Conservation (phyloP, 2,113 vertebrate genomes). For the Pterocles orientalis region DNA sequence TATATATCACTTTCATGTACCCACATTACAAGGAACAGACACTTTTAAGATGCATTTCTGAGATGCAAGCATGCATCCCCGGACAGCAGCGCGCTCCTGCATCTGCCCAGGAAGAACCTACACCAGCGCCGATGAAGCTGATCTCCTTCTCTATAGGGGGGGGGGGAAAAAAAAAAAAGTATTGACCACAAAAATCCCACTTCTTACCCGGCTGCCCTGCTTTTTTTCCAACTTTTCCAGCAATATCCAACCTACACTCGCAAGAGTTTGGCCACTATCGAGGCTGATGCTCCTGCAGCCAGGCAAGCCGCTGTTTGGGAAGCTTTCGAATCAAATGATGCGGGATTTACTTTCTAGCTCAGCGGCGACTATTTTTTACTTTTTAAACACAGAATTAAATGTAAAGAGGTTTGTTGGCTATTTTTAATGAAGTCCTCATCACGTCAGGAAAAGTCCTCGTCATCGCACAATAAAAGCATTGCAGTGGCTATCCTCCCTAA, state of each 20-base stretch:
- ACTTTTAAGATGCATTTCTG: neutral
- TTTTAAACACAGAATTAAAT: neutral
- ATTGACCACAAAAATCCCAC: neutral
- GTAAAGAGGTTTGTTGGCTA: slow-evolving; percentile 63
- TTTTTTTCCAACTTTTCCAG: neutral
- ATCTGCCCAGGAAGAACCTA: neutral
- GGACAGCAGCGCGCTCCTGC: neutral
- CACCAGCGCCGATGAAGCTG: neutral
- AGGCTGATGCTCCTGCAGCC: neutral
- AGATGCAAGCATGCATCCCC: neutral
- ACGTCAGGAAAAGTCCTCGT: slow-evolving; percentile 67
- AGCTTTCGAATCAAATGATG: neutral
- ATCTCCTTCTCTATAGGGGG: neutral
- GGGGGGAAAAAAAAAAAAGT: neutral
- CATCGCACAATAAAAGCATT: slow-evolving; percentile 70
- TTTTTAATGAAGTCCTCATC: slow-evolving; percentile 76
- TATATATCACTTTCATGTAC: accelerated
- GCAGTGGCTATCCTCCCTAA: slow-evolving; percentile 71
- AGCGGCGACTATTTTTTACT: neutral
- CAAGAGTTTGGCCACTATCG: neutral
- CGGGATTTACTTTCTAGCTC: neutral
- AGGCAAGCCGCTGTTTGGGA: neutral
- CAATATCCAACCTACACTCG: accelerated
- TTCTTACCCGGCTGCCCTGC: neutral
- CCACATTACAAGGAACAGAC: neutral